Evolutionary conservation across 2,113 vertebrate genomes (phyloP), one percentile per base, ranked within the genome.

Genomic region (Actenoides lindsayi): DNA sequence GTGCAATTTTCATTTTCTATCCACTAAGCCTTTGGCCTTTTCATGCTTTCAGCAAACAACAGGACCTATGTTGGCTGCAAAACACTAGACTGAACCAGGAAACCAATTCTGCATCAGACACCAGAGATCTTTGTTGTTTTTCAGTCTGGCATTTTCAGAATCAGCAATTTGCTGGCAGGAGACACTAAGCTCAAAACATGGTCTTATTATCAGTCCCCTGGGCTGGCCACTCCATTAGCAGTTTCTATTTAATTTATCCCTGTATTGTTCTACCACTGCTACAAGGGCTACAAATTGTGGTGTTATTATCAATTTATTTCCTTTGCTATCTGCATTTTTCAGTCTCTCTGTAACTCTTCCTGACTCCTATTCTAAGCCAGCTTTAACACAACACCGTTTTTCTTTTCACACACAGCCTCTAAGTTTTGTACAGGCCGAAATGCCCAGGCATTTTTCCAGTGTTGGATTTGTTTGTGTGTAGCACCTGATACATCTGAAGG

Each of bases 171-270:
- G 2, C 50, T 84, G n/a, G 67, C 59, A 74, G n/a, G 63, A 70
- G 31, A 37, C 33, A 28, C 27, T 53, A 64, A 86, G 41, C 31
- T 63, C 90, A 74, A 73, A 75, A 88, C 37, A 28, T 42, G 67
- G 35, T 48, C 54, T 50, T 88, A 37, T 85, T 95, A 92, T 74
- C 79, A 64, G 68, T 77, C 56, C 39, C 60, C 33, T 64, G 56
- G 90, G 64, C 79, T 13, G 27, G 46, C 60, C 73, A 64, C 60
- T 83, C 50, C 51, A 60, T 44, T 86, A 91, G 85, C 18, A 77
- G 15, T 59, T 93, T 96, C 88, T 77, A 78, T 92, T 67, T 94
- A 51, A 79, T 96, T 94, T 93, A 68, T 64, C 42, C 86, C 76
- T 71, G 31, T 59, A 71, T 94, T 92, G 90, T 83, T 46, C 20